Percentiles rank a stretch among this genome's conserved stretches.
These are phyloP conservation scores for Sebastes minor DNA, from an alignment of 2,797 vertebrate genomes.

Conservation along the genomic window DNA sequence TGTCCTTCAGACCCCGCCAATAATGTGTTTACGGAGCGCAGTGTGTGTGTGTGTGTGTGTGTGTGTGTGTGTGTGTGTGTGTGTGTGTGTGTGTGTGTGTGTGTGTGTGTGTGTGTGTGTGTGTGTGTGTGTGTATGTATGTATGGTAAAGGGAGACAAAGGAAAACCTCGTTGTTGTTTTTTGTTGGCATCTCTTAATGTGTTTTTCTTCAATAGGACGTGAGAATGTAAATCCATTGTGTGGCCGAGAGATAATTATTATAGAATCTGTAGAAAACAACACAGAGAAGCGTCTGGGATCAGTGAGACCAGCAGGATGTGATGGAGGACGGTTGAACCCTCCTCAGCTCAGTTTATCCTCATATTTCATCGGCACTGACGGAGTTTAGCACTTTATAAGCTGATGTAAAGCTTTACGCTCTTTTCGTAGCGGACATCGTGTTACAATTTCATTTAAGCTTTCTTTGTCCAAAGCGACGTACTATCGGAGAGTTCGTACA, in stretches of 20 bases:
- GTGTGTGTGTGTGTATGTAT: too few species aligned
- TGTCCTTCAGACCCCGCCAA: slow-evolving; percentile 15
- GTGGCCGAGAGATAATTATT: slow-evolving; percentile 2
- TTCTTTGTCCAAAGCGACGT: too few species aligned
- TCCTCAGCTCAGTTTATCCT: neutral
- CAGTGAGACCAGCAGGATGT: neutral
- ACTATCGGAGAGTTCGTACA: too few species aligned
- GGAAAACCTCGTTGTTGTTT: neutral
- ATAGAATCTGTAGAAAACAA: neutral
- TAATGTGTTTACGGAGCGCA: neutral
- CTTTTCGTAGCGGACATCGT: neutral
- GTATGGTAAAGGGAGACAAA: neutral
- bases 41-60: neutral
- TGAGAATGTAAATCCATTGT: neutral
- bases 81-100: too few species aligned
- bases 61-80: neutral
- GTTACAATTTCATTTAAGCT: too few species aligned
- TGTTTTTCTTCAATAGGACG: slow-evolving; percentile 2
- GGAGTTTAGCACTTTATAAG: neutral
- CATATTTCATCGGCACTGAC: neutral
- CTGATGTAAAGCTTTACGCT: neutral
- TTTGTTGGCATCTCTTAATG: neutral
- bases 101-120: too few species aligned
- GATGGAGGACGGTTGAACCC: neutral
- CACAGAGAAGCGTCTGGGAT: neutral